Percentiles rank a stretch among this genome's conserved stretches.
Evolutionary conservation across 2,888 invertebrate species (phyloP).

Genomic region (Endomychus coccineus): DNA sequence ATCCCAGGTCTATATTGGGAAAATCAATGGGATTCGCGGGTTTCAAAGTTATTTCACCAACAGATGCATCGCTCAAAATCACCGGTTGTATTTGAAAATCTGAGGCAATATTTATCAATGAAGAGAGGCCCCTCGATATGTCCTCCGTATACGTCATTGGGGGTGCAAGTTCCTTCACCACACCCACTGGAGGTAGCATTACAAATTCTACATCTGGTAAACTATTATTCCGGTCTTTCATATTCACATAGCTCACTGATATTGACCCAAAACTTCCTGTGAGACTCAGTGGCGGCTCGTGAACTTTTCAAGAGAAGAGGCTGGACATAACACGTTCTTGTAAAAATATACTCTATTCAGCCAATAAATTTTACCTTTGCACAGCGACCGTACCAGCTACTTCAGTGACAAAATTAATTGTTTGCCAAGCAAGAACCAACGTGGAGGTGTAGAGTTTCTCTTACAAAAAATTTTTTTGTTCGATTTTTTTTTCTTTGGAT

Average conservation of each 20-base stretch:
- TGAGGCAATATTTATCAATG: background rate
- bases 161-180: too few species aligned
- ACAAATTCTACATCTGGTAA: conserved; percentile 13
- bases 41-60: conserved; percentile 28
- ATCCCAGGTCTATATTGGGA: conserved; percentile 30
- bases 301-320: too few species aligned
- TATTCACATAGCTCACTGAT: conserved; percentile 10
- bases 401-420: too few species aligned
- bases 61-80: conserved; percentile 29
- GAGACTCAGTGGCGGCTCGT: too few species aligned
- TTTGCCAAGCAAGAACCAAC: too few species aligned
- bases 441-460: too few species aligned
- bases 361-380: too few species aligned
- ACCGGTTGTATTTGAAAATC: conserved; percentile 12
- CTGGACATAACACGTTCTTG: too few species aligned
- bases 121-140: background rate
- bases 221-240: background rate
- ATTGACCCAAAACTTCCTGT: conserved; percentile 15
- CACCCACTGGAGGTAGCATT: conserved; percentile 7
- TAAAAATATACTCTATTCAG: too few species aligned
- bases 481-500: too few species aligned
- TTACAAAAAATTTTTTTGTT: too few species aligned
- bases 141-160: conserved; percentile 8
- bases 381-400: too few species aligned
- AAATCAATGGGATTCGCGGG: conserved; percentile 30